A percentile compares a stretch with the other conserved stretches of the same genome.
Conservation (phyloP, 2,797 vertebrate species). For the Spinus olivaceus region DNA sequence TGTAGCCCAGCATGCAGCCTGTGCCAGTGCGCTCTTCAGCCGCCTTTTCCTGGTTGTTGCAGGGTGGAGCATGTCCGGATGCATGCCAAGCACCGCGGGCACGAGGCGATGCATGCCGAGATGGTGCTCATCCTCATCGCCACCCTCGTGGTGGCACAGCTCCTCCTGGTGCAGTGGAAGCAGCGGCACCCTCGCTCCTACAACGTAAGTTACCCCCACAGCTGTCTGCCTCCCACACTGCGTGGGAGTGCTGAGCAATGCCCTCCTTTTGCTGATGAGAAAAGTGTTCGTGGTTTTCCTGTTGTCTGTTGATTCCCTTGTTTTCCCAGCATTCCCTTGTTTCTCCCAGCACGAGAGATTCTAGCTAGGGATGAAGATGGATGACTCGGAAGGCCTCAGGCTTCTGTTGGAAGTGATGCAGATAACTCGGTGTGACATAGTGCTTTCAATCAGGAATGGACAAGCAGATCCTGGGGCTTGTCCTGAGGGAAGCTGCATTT, state of each 20-base stretch:
- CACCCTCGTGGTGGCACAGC: conserved; percentile 92
- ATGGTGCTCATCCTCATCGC: conserved; percentile 99
- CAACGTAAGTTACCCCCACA: conserved; percentile 82
- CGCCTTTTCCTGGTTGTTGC: not conserved
- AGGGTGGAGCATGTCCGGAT: conserved; percentile 96
- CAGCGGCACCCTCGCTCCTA: conserved; percentile 96
- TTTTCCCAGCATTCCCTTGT: not conserved
- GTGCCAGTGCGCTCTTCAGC: not conserved
- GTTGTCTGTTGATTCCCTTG: not conserved
- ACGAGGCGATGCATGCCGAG: conserved; percentile 98
- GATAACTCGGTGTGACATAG: rapidly evolving
- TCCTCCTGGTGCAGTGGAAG: conserved; percentile 98
- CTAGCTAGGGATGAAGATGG: not conserved
- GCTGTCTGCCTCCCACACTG: rapidly evolving
- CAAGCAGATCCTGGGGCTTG: not conserved
- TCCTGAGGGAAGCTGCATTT: not conserved
- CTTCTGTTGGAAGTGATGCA: not conserved
- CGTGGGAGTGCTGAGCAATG: rapidly evolving
- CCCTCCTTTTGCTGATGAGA: not conserved
- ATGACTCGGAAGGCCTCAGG: rapidly evolving
- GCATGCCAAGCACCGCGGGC: conserved; percentile 97
- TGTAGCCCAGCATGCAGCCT: not conserved
- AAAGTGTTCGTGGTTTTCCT: not conserved
- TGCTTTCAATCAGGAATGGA: not conserved
- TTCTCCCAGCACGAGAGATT: not conserved